Conservation (phyloP, 2,888 invertebrate genomes). For the Heliconius charithonia region DNA sequence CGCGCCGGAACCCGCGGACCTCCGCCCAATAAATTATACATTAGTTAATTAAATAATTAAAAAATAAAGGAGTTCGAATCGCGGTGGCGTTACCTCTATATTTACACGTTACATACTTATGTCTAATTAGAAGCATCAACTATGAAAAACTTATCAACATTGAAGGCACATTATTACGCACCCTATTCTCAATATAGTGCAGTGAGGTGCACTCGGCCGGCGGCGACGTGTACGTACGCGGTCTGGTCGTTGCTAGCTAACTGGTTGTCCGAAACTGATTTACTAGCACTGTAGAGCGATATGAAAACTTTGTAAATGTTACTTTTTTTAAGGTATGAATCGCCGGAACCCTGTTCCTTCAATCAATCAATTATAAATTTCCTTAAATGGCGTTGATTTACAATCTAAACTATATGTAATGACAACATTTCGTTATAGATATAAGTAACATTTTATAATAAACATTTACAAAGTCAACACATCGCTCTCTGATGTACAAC, state of each 20-base stretch:
- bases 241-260: constrained; percentile 55
- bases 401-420: no score
- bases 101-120: constrained; percentile 77
- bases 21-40: constrained; percentile 73
- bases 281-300: constrained; percentile 11
- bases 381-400: no score
- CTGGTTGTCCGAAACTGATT: neutral
- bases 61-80: constrained; percentile 78
- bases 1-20: constrained; percentile 45
- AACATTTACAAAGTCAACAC: constrained; percentile 24
- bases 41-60: constrained; percentile 73
- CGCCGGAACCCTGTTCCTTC: no score
- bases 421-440: neutral
- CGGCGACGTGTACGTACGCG: constrained; percentile 36
- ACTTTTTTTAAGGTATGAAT: neutral
- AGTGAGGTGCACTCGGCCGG: constrained; percentile 66
- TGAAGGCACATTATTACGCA: constrained; percentile 84
- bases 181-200: constrained; percentile 74
- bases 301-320: constrained; percentile 27
- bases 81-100: constrained; percentile 74
- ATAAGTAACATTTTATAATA: neutral
- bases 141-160: constrained; percentile 81
- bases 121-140: constrained; percentile 81
- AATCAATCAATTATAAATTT: no score
- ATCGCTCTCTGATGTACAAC: constrained; percentile 30